Evolutionary conservation across 2,797 vertebrate genomes (phyloP).

Genomic region (Vipera latastei): DNA sequence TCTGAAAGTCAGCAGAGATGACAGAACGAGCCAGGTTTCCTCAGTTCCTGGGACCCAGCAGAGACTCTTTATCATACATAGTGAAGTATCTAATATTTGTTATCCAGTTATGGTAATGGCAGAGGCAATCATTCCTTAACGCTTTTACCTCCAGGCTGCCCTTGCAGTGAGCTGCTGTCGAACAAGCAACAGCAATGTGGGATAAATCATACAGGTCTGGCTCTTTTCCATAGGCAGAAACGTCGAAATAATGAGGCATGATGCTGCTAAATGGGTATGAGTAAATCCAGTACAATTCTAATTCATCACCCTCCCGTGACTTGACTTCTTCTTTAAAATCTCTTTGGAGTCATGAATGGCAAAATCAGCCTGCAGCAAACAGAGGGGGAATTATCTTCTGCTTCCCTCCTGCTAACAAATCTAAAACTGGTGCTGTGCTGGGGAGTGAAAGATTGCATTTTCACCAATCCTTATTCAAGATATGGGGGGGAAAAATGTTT

Average conservation of each 20-base stretch:
- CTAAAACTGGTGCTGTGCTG: not conserved
- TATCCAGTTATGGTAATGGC: conserved; percentile 9
- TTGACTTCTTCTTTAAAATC: conserved; percentile 9
- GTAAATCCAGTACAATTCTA: conserved; percentile 35
- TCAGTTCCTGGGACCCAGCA: conserved; percentile 15
- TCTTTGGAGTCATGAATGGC: not conserved
- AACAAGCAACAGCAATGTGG: conserved; percentile 51
- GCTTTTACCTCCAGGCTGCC: conserved; percentile 52
- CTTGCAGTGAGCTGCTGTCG: conserved; percentile 58
- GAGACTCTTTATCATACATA: conserved; percentile 56
- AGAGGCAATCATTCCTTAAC: conserved; percentile 50
- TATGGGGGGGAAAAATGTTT: not conserved
- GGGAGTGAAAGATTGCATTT: not conserved
- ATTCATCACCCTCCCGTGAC: not conserved
- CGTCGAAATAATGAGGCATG: conserved; percentile 45
- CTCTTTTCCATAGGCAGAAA: conserved; percentile 50
- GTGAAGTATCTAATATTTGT: conserved; percentile 59
- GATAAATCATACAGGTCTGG: conserved; percentile 51
- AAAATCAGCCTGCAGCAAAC: not conserved
- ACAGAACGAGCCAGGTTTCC: not conserved
- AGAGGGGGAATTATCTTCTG: conserved; percentile 23
- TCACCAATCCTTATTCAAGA: not conserved
- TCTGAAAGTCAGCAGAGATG: conserved; percentile 1
- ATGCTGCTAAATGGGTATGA: conserved; percentile 42
- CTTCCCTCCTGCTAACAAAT: conserved; percentile 23